Evolutionary conservation across 1,140 invertebrate genomes (phyloP), one percentile per base, ranked within the genome.

Genomic region (Drosophila parvula): DNA sequence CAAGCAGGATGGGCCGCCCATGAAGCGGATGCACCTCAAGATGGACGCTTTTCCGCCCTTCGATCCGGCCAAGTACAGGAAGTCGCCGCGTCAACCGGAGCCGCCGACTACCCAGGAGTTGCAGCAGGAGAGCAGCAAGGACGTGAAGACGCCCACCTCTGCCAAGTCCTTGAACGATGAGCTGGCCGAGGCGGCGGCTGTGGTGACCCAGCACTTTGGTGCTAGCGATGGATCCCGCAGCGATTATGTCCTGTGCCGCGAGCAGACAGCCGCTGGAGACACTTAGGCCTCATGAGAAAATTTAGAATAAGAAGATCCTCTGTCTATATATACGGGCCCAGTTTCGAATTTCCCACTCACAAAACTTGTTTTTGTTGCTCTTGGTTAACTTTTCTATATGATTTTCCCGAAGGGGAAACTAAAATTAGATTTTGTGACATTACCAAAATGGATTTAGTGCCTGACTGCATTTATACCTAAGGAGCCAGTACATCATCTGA

Each of bases 61-160:
- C 60, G 93, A 93, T 83, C 79, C 92, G 10, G 92, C 92, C 68
- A 93, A 93, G 84, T 90, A 91, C 71, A 91, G 93, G 4, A 93
- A 92, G 51, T 93, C 92, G 4, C 93, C 94, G 56, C 67, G 16
- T 16, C 69, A 44, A 41, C 71, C 55, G 44, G 78, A 55, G 43
- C 43, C 22, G 4, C 45, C 41, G 14, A 22, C 43, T 27, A 14
- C 53, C 7, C 40, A 16, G 38, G 75, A 43, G 27, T 16, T 22
- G 27, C 32, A 18, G 34, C 53, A 59, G 27, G 47, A 30, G 30
- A 47, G 28, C n/a, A 57, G 40, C 22, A 61, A 61, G 56, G 56
- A 69, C 6, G 28, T 36, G 7, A 78, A 78, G 59, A 78, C 81
- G 28, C 71, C 81, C 48, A 74, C 69, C 12, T 78, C 85, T 16